These are phyloP conservation scores for Andrena trimmerana DNA, from an alignment of 2,888 invertebrate genomes.

Conservation along the genomic window DNA sequence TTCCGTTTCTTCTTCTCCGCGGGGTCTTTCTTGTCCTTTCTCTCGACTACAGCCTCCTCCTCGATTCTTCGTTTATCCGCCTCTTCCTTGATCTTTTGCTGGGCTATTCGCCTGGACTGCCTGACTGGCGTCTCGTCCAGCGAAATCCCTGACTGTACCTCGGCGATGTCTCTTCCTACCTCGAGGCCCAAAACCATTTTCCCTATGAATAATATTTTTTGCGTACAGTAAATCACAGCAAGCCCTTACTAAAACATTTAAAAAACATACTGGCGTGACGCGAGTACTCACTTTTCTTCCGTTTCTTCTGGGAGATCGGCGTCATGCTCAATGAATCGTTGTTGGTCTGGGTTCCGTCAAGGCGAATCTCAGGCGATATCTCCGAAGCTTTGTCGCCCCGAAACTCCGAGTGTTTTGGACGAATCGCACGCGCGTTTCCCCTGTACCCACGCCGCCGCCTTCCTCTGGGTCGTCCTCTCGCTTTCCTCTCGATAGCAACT, in stretches of 20 bases:
- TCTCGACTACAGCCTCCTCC: slow-evolving; percentile 89
- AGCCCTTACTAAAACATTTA: too few species aligned
- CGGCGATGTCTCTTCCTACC: slow-evolving; percentile 82
- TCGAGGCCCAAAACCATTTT: slow-evolving; percentile 86
- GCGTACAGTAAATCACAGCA: background rate
- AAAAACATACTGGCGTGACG: too few species aligned
- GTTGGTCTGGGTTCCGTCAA: slow-evolving; percentile 43
- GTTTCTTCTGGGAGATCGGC: slow-evolving; percentile 71
- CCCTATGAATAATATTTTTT: slow-evolving; percentile 71
- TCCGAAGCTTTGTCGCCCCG: slow-evolving; percentile 48
- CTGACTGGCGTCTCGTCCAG: slow-evolving; percentile 88
- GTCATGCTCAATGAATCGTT: slow-evolving; percentile 52
- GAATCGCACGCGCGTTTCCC: slow-evolving; percentile 57
- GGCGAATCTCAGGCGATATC: slow-evolving; percentile 48
- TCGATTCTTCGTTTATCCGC: slow-evolving; percentile 91
- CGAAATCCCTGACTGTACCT: slow-evolving; percentile 43
- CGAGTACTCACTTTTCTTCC: slow-evolving; percentile 75
- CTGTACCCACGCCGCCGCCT: slow-evolving; percentile 74
- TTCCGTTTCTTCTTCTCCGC: slow-evolving; percentile 82
- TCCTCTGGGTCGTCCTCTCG: slow-evolving; percentile 70
- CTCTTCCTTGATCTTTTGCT: slow-evolving; percentile 94
- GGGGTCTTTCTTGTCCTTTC: slow-evolving; percentile 69
- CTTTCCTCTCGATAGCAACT: slow-evolving; percentile 66
- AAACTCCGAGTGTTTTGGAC: slow-evolving; percentile 62
- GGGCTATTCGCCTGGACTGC: slow-evolving; percentile 94